Evolutionary conservation across 1,140 invertebrate species (phyloP).

Genomic region (Calosoma granatense): DNA sequence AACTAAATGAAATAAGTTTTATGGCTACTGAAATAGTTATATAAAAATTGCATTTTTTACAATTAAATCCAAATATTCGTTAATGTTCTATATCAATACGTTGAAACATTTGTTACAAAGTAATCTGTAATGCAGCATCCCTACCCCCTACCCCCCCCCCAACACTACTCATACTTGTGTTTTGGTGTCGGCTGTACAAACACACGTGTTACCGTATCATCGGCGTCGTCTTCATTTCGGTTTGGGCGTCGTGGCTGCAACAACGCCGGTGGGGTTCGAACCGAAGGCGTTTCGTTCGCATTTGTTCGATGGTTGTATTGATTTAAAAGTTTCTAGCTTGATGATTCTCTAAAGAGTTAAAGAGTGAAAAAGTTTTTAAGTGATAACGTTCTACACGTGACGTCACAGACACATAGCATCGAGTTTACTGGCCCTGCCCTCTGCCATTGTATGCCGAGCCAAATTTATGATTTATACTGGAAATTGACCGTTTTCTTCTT

Average conservation of each 20-base stretch:
- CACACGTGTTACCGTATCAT: neutral
- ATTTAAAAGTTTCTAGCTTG: slow-evolving; percentile 28
- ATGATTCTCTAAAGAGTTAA: slow-evolving; percentile 32
- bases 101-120: too few species aligned
- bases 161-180: too few species aligned
- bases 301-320: slow-evolving; percentile 21
- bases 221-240: neutral
- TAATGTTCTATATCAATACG: too few species aligned
- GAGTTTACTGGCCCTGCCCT: neutral
- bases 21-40: too few species aligned
- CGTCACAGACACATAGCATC: neutral
- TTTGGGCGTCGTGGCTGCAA: neutral
- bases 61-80: too few species aligned
- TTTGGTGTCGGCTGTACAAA: neutral
- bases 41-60: too few species aligned
- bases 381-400: slow-evolving; percentile 20
- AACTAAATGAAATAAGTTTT: too few species aligned
- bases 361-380: slow-evolving; percentile 29
- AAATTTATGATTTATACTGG: slow-evolving; percentile 8
- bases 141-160: too few species aligned
- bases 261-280: neutral
- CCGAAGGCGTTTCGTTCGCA: neutral
- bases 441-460: neutral
- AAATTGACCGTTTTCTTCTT: slow-evolving; percentile 1
- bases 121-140: too few species aligned